These are phyloP conservation scores for Stercorarius parasiticus DNA, from an alignment of 2,113 vertebrate species.

Conservation along the genomic window DNA sequence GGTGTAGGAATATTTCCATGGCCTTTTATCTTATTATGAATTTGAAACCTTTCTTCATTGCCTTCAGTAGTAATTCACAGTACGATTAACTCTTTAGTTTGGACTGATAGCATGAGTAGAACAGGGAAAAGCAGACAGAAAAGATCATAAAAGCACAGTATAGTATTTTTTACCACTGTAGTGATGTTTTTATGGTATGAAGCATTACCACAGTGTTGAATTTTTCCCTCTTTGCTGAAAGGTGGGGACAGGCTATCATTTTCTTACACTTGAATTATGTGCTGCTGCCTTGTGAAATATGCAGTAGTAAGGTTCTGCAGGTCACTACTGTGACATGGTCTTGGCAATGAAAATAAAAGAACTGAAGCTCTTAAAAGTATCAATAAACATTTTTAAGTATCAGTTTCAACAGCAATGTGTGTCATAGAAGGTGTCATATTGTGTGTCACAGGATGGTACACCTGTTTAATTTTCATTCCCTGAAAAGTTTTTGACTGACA, in stretches of 20 bases:
- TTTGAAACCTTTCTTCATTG: background rate
- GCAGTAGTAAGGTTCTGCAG: background rate
- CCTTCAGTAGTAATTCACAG: background rate
- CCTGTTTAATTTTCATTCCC: background rate
- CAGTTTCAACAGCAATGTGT: background rate
- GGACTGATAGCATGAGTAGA: background rate
- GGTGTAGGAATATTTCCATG: background rate
- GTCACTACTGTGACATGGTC: background rate
- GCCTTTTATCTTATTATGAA: background rate
- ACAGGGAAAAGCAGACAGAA: background rate
- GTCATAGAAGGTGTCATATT: background rate
- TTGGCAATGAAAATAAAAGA: background rate
- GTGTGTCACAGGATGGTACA: background rate
- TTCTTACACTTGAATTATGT: background rate
- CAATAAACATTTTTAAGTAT: background rate
- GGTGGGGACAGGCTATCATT: background rate
- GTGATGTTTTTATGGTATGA: background rate
- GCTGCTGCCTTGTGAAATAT: background rate
- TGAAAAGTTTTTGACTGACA: background rate
- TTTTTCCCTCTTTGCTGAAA: background rate
- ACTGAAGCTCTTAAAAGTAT: background rate
- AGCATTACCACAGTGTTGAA: background rate
- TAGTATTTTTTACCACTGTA: background rate
- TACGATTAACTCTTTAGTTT: background rate
- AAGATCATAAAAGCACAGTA: background rate